Evolutionary conservation across 2,113 vertebrate genomes (phyloP), one percentile per base, ranked within the genome.

Genomic region (Callaeas wilsoni): DNA sequence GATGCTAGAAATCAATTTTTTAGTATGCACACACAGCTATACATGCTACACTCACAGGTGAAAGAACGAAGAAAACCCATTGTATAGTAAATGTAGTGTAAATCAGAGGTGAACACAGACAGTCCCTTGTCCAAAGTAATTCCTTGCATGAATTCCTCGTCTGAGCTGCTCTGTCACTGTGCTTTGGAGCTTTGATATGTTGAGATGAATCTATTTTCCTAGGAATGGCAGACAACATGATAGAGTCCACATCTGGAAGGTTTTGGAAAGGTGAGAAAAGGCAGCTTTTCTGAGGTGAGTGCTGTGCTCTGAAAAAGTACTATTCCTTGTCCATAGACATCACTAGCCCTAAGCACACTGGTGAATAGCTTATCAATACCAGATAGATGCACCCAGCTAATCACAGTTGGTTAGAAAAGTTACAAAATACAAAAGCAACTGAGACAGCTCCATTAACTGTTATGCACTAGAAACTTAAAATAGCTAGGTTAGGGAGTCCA

Each of bases 1-100:
- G 67, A 37, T 55, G n/a, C 10, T 32, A 46, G 11, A 79, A 46
- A 37, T 26, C 29, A 32, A 10, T 69, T 62, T 53, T 4, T 57
- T 46, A 46, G 37, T 4, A 2, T 56, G 65, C 39, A 46, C 30
- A 13, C 3, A 6, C 6, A 4, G 3, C 10, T 21, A 2, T 16
- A 17, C 19, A 10, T 3, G 8, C 21, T 81, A 41, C 52, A 20
- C 14, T 33, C 17, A n/a, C 3, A 7, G 29, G 15, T 42, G 23
- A 81, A 87, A 77, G 41, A 77, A 23, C 17, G 50, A 39, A 10
- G 27, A 47, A 87, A 90, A 13, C 13, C 6, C 16, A 29, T 4
- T 60, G 4, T n/a, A 39, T 3, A 18, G 8, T 7, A 62, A 62
- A 47, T 1, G 2, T 3, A 12, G 27, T 32, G 8, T 69, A 60